A percentile compares a stretch with the other conserved stretches of the same genome.
Evolutionary conservation across 2,113 vertebrate species (phyloP).

Genomic region (Dolichallabes microphthalmus): DNA sequence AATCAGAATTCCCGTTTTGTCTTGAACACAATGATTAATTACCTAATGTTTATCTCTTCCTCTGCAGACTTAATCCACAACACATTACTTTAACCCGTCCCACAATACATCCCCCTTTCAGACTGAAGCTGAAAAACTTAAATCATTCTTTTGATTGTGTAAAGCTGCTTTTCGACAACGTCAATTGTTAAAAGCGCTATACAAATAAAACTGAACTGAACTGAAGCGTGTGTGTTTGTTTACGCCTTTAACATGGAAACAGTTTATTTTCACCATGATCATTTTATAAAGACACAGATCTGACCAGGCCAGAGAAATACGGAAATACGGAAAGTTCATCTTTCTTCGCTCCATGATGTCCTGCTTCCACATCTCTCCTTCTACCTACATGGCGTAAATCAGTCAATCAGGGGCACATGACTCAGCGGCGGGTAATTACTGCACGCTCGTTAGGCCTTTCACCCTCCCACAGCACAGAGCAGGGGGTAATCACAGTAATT

Average conservation of each 20-base stretch:
- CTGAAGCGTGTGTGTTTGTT: background rate
- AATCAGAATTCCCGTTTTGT: too few relatives aligned
- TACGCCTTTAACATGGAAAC: background rate
- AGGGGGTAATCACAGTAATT: background rate
- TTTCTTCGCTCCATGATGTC: background rate
- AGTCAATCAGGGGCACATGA: constrained; percentile 25
- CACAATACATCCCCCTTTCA: too few relatives aligned
- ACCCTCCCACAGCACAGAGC: background rate
- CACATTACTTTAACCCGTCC: background rate
- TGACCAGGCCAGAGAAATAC: background rate
- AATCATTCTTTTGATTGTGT: too few relatives aligned
- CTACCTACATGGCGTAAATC: background rate
- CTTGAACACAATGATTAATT: too few relatives aligned
- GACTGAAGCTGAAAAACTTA: too few relatives aligned
- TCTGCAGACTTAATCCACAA: background rate
- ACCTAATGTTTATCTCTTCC: too few relatives aligned
- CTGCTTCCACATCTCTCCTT: background rate
- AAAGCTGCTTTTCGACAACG: too few relatives aligned
- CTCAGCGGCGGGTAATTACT: constrained; percentile 19
- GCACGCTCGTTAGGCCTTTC: constrained; percentile 24
- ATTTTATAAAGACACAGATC: background rate
- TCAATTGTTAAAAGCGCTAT: too few relatives aligned
- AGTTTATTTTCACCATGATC: background rate
- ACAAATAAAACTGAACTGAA: background rate
- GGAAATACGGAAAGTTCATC: background rate